Evolutionary conservation across 2,113 vertebrate species (phyloP).

Genomic region (Pardalotus punctatus): DNA sequence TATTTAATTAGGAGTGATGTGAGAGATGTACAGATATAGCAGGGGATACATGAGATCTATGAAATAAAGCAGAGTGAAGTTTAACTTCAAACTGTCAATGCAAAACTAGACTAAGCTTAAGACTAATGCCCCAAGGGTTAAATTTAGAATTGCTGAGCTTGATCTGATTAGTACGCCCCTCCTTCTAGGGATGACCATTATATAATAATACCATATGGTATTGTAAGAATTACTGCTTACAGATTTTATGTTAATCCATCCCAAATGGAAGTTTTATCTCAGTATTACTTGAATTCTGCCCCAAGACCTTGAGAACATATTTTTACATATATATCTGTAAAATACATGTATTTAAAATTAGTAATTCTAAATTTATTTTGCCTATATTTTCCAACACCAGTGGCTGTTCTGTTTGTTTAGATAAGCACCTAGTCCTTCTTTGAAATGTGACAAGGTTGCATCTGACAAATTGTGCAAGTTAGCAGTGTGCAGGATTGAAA

Average conservation of each 20-base stretch:
- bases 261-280: background rate
- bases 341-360: background rate
- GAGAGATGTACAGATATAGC: background rate
- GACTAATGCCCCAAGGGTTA: background rate
- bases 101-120: background rate
- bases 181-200: background rate
- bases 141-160: background rate
- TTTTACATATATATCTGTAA: background rate
- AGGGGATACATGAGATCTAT: background rate
- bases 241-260: background rate
- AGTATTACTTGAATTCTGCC: background rate
- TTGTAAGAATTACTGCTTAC: background rate
- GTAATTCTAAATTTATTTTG: background rate
- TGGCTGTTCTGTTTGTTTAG: background rate
- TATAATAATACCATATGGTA: background rate
- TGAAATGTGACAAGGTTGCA: background rate
- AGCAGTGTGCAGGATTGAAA: background rate
- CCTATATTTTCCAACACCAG: background rate
- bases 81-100: background rate
- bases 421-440: background rate
- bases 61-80: background rate
- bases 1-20: background rate
- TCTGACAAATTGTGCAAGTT: background rate
- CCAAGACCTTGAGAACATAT: background rate
- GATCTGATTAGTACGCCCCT: background rate